A percentile compares a stretch with the other conserved stretches of the same genome.
Conservation (phyloP, 2,113 vertebrate species). For the Dascyllus trimaculatus region DNA sequence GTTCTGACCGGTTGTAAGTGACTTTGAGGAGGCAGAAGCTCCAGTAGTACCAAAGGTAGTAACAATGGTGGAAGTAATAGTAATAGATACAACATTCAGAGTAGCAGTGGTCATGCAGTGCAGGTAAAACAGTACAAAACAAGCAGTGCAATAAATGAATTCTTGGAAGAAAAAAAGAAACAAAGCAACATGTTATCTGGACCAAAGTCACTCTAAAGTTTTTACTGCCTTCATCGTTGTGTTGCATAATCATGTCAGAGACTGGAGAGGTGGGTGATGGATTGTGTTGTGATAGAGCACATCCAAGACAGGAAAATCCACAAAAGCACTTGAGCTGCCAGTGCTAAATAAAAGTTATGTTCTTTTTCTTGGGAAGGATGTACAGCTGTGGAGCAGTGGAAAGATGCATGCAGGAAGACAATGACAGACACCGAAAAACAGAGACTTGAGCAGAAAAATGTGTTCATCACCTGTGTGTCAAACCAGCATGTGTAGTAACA, state of each 20-base stretch:
- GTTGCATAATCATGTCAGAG: slow-evolving; percentile 48
- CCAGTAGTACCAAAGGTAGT: too few relatives aligned
- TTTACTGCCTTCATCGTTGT: slow-evolving; percentile 3
- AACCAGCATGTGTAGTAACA: not conserved
- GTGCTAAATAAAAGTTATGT: slow-evolving; percentile 35
- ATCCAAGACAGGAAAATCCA: slow-evolving; percentile 50
- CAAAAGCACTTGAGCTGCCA: slow-evolving; percentile 33
- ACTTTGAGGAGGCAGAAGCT: too few relatives aligned
- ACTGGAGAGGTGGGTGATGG: slow-evolving; percentile 18
- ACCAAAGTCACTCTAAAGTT: slow-evolving; percentile 4
- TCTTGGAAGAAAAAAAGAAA: not conserved
- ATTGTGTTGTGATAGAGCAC: slow-evolving; percentile 29
- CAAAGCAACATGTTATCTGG: slow-evolving; percentile 12
- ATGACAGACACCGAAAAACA: slow-evolving; percentile 43
- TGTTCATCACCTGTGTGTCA: slow-evolving; percentile 21
- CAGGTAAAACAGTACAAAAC: too few relatives aligned
- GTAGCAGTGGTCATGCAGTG: too few relatives aligned
- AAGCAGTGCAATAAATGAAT: too few relatives aligned
- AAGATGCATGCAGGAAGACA: slow-evolving; percentile 28
- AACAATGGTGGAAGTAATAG: too few relatives aligned
- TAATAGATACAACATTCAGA: too few relatives aligned
- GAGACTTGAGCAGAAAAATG: slow-evolving; percentile 31
- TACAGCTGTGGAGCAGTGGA: slow-evolving; percentile 25
- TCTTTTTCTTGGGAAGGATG: slow-evolving; percentile 47
- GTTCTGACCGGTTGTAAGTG: not conserved